Evolutionary conservation across 2,888 invertebrate genomes (phyloP).

Genomic region (Protodeltote pygarga): DNA sequence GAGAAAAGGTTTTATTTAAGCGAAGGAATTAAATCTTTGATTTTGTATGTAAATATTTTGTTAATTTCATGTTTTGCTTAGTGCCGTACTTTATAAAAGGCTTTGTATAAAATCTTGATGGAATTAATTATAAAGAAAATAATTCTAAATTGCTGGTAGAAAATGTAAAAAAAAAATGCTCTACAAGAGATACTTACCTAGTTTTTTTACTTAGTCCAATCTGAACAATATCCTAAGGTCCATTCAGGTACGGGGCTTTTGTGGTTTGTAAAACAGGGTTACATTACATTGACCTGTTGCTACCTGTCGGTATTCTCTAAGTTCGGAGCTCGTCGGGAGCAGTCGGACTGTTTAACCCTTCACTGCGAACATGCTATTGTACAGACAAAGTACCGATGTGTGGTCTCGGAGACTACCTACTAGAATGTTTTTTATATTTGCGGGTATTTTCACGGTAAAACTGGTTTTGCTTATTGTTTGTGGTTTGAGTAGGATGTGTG

Average conservation of each 20-base stretch:
- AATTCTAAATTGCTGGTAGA: slow-evolving; percentile 1
- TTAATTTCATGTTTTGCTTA: slow-evolving; percentile 11
- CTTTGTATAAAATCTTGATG: too few species aligned
- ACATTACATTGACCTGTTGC: slow-evolving; percentile 31
- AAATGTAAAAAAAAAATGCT: slow-evolving; percentile 9
- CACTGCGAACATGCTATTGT: too few species aligned
- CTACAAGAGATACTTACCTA: slow-evolving; percentile 8
- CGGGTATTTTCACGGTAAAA: too few species aligned
- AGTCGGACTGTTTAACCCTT: too few species aligned
- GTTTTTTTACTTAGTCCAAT: slow-evolving; percentile 14
- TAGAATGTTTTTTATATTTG: too few species aligned
- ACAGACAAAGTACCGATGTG: too few species aligned
- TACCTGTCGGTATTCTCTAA: slow-evolving; percentile 12
- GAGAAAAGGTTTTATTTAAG: slow-evolving; percentile 7
- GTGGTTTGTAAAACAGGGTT: slow-evolving; percentile 12
- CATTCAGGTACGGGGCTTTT: slow-evolving; percentile 21
- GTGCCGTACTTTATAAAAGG: too few species aligned
- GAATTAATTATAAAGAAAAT: neutral
- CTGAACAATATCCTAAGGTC: slow-evolving; percentile 22
- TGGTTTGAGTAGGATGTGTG: too few species aligned
- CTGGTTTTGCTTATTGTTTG: too few species aligned
- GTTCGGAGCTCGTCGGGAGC: slow-evolving; percentile 16
- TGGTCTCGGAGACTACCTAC: too few species aligned
- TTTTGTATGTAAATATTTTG: slow-evolving; percentile 34
- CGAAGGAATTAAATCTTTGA: slow-evolving; percentile 14